Evolutionary conservation across 2,113 vertebrate species (phyloP), one percentile per base, ranked within the genome.

Genomic region (Myodes glareolus): DNA sequence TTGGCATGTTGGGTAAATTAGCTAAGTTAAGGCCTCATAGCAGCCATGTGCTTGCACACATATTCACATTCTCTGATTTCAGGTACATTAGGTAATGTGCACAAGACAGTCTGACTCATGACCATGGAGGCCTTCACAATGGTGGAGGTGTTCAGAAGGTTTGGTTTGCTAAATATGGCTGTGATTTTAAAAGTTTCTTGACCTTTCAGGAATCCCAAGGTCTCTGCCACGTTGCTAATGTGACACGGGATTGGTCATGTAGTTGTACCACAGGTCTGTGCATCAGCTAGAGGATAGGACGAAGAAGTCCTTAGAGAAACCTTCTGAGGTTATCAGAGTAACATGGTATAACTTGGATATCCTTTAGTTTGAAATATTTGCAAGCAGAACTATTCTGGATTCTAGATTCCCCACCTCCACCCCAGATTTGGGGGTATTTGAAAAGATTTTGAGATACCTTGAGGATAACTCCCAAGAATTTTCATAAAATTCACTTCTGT

Each of bases 321-420:
- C 42, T 73, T 96, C 80, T 91, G 77, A 96, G 78, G 58, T 45
- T 82, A 33, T 52, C 72, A n/a, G 21, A 52, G 36, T 78, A 58
- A 31, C 11, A 52, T 58, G 31, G 36, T 50, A 58, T 39, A 58
- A 39, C 10, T 85, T 85, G 23, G 2, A 16, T 82, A 45, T 29
- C 9, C 6, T 31, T 85, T 75, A 58, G 33, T 13, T 13, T 45
- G 42, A 63, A 85, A 84, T 92, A 6, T 73, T 85, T 63, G 39
- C 25, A 29, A 72, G 39, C 47, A 73, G 13, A 92, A 19, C 17
- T 39, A 11, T 82, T 45, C n/a, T 50, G 21, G 33, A 27, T 31
- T 52, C n/a, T 50, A 52, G 45, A 27, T 31, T 52, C n/a, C 78
- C 55, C 52, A 39, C 67, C 39, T 50, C 65, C 39, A 29, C 52